A percentile compares a stretch with the other conserved stretches of the same genome.
phyloP scores from a whole-genome alignment of 2,888 invertebrate genomes.

The Alviniconcha strummeri region DNA sequence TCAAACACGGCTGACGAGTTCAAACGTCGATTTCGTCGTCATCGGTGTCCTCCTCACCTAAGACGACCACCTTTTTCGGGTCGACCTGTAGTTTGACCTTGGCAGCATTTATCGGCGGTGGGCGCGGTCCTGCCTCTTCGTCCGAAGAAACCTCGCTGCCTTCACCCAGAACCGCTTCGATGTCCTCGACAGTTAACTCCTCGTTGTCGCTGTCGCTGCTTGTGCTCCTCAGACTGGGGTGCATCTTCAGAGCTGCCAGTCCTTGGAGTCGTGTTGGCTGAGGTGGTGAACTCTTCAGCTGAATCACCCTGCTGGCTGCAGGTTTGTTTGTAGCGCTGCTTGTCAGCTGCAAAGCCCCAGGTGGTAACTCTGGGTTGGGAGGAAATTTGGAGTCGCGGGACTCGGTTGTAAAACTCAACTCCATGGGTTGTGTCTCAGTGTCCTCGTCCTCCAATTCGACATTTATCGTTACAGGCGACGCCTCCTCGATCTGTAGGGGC shows the following conservation, averaged over 20 bases:
- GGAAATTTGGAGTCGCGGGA: not conserved
- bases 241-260: not conserved
- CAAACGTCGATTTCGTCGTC: not conserved
- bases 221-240: not conserved
- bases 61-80: not conserved
- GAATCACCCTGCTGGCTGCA: too few species aligned
- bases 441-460: too few species aligned
- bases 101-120: not conserved
- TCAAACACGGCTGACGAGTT: too few species aligned
- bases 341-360: too few species aligned
- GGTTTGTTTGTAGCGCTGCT: too few species aligned
- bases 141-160: constrained; percentile 1
- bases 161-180: not conserved
- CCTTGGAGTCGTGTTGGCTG: not conserved
- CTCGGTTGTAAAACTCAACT: not conserved
- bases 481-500: not conserved
- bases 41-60: constrained; percentile 1
- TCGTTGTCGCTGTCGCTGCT: constrained; percentile 9
- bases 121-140: not conserved
- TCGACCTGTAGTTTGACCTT: not conserved
- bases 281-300: not conserved
- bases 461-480: too few species aligned
- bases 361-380: not conserved
- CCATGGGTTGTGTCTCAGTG: too few species aligned
- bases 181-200: constrained; percentile 4